A percentile compares a stretch with the other conserved stretches of the same genome.
Evolutionary conservation across 2,888 invertebrate genomes (phyloP).

Genomic region (Allolobophora icterica): DNA sequence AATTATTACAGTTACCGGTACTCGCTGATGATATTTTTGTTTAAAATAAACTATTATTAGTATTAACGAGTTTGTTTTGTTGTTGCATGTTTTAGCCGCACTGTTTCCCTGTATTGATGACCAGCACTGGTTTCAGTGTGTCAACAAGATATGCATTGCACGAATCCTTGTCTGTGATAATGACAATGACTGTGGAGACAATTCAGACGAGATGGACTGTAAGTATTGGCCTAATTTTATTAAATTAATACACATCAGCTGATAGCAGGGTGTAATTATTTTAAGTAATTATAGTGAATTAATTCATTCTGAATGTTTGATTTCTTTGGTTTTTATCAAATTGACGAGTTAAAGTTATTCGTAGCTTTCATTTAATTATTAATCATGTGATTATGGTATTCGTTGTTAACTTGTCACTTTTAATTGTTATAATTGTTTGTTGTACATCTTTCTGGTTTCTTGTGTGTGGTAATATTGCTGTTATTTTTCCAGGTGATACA

Average conservation of each 20-base stretch:
- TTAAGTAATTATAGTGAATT: neutral
- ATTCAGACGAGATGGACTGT: slow-evolving; percentile 59
- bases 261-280: neutral
- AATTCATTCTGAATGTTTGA: neutral
- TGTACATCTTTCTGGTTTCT: neutral
- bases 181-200: slow-evolving; percentile 49
- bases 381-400: neutral
- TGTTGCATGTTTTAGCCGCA: neutral
- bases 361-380: neutral
- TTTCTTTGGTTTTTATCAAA: neutral
- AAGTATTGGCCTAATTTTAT: neutral
- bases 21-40: neutral
- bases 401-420: neutral
- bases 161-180: slow-evolving; percentile 45
- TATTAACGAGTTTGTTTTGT: neutral
- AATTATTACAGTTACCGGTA: neutral
- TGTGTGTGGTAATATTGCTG: neutral
- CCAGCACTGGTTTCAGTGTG: slow-evolving; percentile 66
- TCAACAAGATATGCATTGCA: slow-evolving; percentile 59
- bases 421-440: neutral
- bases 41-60: neutral
- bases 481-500: neutral
- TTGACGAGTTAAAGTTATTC: neutral
- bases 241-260: neutral
- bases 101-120: slow-evolving; percentile 19